A percentile compares a stretch with the other conserved stretches of the same genome.
Conservation (phyloP, 2,113 vertebrate species). For the Smithornis capensis region DNA sequence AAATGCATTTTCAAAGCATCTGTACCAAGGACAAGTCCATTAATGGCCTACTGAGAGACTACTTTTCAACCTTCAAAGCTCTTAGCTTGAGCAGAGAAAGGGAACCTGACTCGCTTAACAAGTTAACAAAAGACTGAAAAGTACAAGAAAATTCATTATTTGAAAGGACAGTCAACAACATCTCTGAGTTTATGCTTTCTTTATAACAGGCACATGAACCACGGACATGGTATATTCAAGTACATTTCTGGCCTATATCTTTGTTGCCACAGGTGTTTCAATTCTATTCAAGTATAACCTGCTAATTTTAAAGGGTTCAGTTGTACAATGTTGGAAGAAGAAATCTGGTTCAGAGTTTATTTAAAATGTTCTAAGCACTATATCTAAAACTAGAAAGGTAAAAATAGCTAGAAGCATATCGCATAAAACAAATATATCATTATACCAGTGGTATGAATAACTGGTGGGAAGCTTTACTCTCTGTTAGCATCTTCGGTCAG, state of each 20-base stretch:
- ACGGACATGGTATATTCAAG: background rate
- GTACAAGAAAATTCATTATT: background rate
- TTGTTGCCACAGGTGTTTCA: background rate
- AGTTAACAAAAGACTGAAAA: background rate
- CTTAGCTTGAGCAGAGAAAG: background rate
- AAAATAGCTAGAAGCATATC: slow-evolving; percentile 12
- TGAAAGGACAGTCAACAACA: background rate
- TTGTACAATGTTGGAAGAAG: background rate
- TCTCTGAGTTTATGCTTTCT: background rate
- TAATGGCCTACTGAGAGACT: background rate
- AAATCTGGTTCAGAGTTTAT: background rate
- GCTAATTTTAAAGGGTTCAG: background rate
- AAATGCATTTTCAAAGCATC: background rate
- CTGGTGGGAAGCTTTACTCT: background rate
- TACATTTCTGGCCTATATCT: background rate
- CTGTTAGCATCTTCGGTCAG: background rate
- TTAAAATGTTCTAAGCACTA: background rate
- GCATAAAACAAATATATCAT: slow-evolving; percentile 17
- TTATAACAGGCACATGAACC: background rate
- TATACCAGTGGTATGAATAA: background rate
- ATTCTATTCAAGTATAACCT: background rate
- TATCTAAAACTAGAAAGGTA: slow-evolving; percentile 18
- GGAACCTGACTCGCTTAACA: background rate
- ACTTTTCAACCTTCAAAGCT: background rate
- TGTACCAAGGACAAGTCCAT: background rate